Evolutionary conservation across 2,113 vertebrate genomes (phyloP).

Genomic region (Bufo gargarizans): DNA sequence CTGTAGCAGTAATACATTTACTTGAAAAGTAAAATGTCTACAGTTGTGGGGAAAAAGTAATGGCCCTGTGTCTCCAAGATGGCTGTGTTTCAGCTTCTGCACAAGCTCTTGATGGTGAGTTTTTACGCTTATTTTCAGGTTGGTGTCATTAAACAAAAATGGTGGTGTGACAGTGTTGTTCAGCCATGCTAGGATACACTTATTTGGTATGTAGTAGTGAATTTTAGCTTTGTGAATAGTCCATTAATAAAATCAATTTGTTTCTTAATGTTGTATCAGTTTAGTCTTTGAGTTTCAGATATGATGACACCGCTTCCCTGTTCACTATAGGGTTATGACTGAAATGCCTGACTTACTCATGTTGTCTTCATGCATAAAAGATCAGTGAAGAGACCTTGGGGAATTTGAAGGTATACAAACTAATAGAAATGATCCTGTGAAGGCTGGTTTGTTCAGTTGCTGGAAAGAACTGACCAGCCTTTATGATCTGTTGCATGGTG

Average conservation of each 20-base stretch:
- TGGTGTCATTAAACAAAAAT: conserved; percentile 15
- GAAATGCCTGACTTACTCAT: no score
- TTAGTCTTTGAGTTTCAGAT: background rate
- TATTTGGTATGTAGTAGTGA: conserved; percentile 32
- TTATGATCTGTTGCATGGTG: no score
- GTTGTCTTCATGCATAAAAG: no score
- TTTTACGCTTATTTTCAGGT: background rate
- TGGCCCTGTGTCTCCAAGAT: background rate
- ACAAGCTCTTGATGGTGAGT: background rate
- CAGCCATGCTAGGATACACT: background rate
- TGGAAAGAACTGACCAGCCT: no score
- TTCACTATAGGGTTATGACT: no score
- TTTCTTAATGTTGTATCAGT: background rate
- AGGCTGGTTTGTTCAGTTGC: no score
- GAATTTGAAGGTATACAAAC: no score
- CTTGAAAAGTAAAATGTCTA: background rate
- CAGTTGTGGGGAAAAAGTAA: background rate
- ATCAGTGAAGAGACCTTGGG: no score
- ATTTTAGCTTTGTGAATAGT: conserved; percentile 52
- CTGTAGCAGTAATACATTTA: background rate
- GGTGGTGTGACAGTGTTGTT: conserved; percentile 17
- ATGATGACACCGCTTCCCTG: background rate
- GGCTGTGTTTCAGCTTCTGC: conserved; percentile 1
- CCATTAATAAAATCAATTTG: conserved; percentile 26
- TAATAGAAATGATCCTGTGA: no score